Conservation (phyloP, 2,797 vertebrate species). For the Cichlasoma orientale region DNA sequence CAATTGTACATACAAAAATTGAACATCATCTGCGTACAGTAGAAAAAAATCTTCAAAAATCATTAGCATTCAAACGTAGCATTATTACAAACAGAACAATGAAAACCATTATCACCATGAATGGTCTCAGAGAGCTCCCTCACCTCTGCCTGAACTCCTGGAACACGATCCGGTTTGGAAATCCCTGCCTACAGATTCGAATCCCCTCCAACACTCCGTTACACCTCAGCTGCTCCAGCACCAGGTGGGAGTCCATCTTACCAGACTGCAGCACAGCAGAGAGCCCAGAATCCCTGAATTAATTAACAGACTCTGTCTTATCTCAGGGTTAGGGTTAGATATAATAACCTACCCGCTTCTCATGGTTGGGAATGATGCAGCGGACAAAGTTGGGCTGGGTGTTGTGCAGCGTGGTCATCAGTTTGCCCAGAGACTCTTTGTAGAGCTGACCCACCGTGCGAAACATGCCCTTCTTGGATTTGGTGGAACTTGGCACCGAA, state of each 20-base stretch:
- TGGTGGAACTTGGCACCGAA: slow-evolving; percentile 86
- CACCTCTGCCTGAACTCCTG: slow-evolving; percentile 97
- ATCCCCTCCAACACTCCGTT: slow-evolving; percentile 97
- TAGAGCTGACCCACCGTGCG: slow-evolving; percentile 96
- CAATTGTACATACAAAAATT: too few species aligned
- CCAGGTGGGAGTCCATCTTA: slow-evolving; percentile 92
- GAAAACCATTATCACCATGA: not conserved
- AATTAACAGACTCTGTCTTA: not conserved
- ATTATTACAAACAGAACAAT: not conserved
- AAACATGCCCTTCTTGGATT: slow-evolving; percentile 99
- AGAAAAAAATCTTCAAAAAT: rapidly evolving
- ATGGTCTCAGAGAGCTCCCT: slow-evolving; percentile 9
- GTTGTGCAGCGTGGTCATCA: slow-evolving; percentile 96
- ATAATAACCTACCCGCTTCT: slow-evolving; percentile 87
- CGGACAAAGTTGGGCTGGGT: slow-evolving; percentile 98
- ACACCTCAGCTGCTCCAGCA: slow-evolving; percentile 94
- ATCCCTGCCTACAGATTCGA: slow-evolving; percentile 94
- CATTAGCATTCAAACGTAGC: rapidly evolving
- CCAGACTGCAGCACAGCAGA: slow-evolving; percentile 82
- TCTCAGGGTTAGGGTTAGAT: not conserved
- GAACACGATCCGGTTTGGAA: slow-evolving; percentile 96
- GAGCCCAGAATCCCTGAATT: not conserved
- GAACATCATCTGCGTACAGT: not conserved
- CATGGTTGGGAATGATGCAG: slow-evolving; percentile 98
- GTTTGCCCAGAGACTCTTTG: slow-evolving; percentile 93